phyloP scores from a whole-genome alignment of 1,140 invertebrate genomes.

The Tigriopus japonicus region DNA sequence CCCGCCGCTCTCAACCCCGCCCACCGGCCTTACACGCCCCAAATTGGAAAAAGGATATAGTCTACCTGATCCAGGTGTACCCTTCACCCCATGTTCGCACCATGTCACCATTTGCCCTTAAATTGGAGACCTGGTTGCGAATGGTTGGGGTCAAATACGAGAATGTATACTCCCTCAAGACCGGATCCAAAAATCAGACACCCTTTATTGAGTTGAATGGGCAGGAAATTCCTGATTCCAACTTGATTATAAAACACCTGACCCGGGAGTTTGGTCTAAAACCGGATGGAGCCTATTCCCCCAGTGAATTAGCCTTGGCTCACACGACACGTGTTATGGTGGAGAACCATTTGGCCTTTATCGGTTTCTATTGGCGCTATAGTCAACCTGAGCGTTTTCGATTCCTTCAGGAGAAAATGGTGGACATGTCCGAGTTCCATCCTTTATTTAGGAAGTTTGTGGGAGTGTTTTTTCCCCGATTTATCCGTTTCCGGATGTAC shows the following conservation, averaged over 20 bases:
- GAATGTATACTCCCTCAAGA: constrained; percentile 13
- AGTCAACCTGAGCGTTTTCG: too few relatives aligned
- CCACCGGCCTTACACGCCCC: too few relatives aligned
- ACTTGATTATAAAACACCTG: constrained; percentile 23
- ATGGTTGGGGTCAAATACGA: constrained; percentile 23
- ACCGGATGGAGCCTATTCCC: not conserved
- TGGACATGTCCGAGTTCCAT: not conserved
- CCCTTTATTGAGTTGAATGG: constrained; percentile 27
- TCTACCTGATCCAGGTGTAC: not conserved
- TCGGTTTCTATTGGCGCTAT: constrained; percentile 10
- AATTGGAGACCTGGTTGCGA: constrained; percentile 24
- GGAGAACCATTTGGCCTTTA: constrained; percentile 22
- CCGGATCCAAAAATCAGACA: constrained; percentile 21
- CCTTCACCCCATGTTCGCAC: not conserved
- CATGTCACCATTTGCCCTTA: constrained; percentile 22
- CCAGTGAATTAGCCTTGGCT: constrained; percentile 17
- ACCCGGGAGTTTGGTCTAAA: constrained; percentile 18
- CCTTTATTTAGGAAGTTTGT: not conserved
- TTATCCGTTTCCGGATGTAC: not conserved
- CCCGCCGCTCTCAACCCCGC: too few relatives aligned
- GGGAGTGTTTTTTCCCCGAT: not conserved
- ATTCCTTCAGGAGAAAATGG: constrained; percentile 19
- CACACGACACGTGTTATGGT: constrained; percentile 23
- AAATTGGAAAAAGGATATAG: not conserved
- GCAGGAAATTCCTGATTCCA: constrained; percentile 24